These are phyloP conservation scores for Procavia capensis DNA, from an alignment of 2,113 vertebrate genomes.

Conservation along the genomic window DNA sequence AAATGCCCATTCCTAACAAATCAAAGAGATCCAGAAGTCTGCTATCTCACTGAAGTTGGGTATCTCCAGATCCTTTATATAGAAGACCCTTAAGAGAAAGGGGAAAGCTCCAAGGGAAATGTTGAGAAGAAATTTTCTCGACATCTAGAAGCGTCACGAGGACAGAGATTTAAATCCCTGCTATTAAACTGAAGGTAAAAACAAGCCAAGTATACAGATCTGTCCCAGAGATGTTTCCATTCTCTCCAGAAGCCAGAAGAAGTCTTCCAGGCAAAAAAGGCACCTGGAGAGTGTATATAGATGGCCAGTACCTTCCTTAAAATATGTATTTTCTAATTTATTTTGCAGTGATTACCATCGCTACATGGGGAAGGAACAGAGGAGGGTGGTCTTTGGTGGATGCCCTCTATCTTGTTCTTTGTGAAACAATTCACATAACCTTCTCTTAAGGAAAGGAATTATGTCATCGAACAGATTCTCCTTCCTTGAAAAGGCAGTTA, in stretches of 20 bases:
- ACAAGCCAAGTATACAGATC: not conserved
- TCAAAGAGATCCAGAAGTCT: not conserved
- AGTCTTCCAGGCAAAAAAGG: not conserved
- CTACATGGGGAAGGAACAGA: not conserved
- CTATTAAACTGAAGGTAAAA: not conserved
- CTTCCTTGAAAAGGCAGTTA: constrained; percentile 39
- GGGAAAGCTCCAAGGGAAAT: not conserved
- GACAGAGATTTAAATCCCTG: not conserved
- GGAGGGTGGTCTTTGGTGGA: not conserved
- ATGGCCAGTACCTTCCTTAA: not conserved
- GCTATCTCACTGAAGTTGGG: not conserved
- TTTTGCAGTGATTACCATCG: not conserved
- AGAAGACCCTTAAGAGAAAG: not conserved
- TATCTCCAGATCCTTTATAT: not conserved
- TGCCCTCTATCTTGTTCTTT: not conserved
- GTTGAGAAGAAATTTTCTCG: not conserved
- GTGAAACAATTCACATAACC: constrained; percentile 15
- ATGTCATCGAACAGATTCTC: not conserved
- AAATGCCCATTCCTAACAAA: not conserved
- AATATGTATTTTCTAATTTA: not conserved
- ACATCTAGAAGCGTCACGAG: not conserved
- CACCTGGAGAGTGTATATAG: not conserved
- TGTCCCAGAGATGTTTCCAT: not conserved
- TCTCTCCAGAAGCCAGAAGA: not conserved
- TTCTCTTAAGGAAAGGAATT: constrained; percentile 49